Evolutionary conservation across 1,140 invertebrate species (phyloP).

Genomic region (Heliothis subflexa): DNA sequence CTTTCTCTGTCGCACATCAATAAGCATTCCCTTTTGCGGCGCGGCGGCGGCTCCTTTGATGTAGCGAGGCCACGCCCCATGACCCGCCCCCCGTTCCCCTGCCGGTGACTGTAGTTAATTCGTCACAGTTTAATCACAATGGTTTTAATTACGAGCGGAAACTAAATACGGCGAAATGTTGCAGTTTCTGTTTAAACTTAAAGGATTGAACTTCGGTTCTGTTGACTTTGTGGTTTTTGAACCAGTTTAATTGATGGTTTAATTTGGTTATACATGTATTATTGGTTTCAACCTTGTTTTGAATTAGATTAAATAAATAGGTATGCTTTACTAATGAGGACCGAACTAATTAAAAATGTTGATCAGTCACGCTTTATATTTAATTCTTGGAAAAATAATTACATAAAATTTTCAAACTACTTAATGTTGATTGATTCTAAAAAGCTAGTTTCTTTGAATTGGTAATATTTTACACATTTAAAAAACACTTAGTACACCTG

Average conservation of each 20-base stretch:
- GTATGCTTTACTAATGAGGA: too few species aligned
- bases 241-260: neutral
- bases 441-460: too few species aligned
- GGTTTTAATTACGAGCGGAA: conserved; percentile 81
- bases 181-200: conserved; percentile 27
- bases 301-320: too few species aligned
- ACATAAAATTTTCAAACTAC: too few species aligned
- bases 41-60: conserved; percentile 77
- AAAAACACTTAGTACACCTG: too few species aligned
- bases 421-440: too few species aligned
- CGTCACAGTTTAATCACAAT: conserved; percentile 83
- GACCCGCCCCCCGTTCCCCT: conserved; percentile 60
- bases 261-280: neutral
- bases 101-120: conserved; percentile 69
- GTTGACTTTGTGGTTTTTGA: conserved; percentile 3
- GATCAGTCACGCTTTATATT: too few species aligned
- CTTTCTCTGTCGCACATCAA: conserved; percentile 64
- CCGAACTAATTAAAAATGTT: too few species aligned
- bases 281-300: neutral
- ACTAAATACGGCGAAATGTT: conserved; percentile 56
- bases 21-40: conserved; percentile 68
- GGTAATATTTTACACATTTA: too few species aligned
- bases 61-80: conserved; percentile 69
- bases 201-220: conserved; percentile 12
- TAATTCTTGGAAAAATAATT: too few species aligned